These are phyloP conservation scores for Holacanthus passer DNA, from an alignment of 2,113 vertebrate species.

Conservation along the genomic window DNA sequence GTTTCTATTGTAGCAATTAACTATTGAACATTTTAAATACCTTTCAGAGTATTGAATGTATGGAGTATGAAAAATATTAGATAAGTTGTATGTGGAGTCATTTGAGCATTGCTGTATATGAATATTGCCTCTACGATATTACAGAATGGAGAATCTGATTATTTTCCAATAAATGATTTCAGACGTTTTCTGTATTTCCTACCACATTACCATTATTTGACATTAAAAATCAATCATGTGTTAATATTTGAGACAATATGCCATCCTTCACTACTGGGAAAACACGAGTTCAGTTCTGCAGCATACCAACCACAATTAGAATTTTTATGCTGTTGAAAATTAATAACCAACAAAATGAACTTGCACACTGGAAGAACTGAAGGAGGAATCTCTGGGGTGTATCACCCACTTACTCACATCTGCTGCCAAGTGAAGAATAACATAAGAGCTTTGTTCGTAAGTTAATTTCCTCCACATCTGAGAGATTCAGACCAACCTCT, in stretches of 20 bases:
- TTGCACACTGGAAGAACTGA: slow-evolving; percentile 8
- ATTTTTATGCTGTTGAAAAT: slow-evolving; percentile 6
- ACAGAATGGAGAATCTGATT: background rate
- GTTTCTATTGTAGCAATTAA: background rate
- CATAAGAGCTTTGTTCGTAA: slow-evolving; percentile 32
- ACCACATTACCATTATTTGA: background rate
- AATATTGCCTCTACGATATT: background rate
- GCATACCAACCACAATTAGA: background rate
- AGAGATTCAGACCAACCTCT: slow-evolving; percentile 14
- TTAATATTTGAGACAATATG: background rate
- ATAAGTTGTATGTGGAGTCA: background rate
- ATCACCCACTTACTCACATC: slow-evolving; percentile 31
- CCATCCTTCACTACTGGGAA: background rate
- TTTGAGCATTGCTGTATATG: background rate
- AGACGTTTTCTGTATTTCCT: background rate
- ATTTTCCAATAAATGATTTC: background rate
- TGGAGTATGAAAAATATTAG: background rate
- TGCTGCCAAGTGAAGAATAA: slow-evolving; percentile 46
- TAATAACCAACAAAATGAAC: slow-evolving; percentile 4
- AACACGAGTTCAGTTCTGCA: background rate
- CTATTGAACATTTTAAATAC: background rate
- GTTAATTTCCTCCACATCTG: slow-evolving; percentile 35
- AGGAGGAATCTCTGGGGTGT: slow-evolving; percentile 6
- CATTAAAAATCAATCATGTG: background rate
- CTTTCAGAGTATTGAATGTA: background rate